Percentiles rank a stretch among this genome's conserved stretches.
Evolutionary conservation across 2,888 invertebrate genomes (phyloP).

Genomic region (Acanthopleura granulata): DNA sequence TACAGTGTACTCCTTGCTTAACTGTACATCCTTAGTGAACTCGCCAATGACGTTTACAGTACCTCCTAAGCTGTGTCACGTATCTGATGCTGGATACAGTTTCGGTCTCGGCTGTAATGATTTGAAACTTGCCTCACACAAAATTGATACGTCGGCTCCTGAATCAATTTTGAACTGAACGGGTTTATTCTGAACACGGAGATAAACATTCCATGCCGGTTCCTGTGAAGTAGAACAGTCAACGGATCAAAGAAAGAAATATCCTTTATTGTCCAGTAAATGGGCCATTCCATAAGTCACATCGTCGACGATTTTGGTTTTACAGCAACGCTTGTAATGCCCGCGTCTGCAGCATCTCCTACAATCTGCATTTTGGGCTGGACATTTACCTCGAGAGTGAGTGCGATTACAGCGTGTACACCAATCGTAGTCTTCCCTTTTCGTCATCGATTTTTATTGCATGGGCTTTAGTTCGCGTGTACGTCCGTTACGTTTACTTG

Average conservation of each 20-base stretch:
- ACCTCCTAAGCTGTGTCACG: constrained; percentile 20
- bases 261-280: not conserved
- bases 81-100: not conserved
- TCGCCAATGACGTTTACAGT: not conserved
- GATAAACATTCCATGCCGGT: constrained; percentile 21
- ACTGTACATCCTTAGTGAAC: constrained; percentile 3
- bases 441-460: not conserved
- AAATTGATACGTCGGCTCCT: constrained; percentile 22
- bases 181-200: constrained; percentile 8
- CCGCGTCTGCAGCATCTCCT: not conserved
- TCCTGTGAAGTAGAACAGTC: constrained; percentile 17
- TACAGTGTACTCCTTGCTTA: constrained; percentile 1
- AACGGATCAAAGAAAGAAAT: constrained; percentile 23
- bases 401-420: not conserved
- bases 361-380: constrained; percentile 18
- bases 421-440: not conserved
- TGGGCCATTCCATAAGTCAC: not conserved
- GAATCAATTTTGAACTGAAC: constrained; percentile 22
- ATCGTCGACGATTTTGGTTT: not conserved
- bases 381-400: not conserved
- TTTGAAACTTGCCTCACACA: constrained; percentile 16
- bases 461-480: not conserved
- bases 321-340: constrained; percentile 12
- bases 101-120: constrained; percentile 17
- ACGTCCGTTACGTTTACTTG: not conserved